Evolutionary conservation across 2,113 vertebrate species (phyloP).

Genomic region (Phyllostomus discolor): DNA sequence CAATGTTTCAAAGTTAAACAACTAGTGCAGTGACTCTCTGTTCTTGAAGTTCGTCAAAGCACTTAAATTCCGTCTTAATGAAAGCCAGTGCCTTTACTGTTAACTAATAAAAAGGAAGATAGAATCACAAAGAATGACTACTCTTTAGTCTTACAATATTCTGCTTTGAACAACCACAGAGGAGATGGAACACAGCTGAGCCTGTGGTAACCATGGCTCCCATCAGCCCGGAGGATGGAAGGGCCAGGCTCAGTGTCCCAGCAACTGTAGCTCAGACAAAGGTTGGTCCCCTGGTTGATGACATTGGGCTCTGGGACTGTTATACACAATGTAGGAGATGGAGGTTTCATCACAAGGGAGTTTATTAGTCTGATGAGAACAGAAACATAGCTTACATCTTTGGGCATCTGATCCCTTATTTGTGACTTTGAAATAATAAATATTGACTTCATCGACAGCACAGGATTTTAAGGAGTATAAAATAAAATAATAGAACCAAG

Average conservation of each 20-base stretch:
- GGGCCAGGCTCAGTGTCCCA: not conserved
- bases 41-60: not conserved
- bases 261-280: rapidly evolving
- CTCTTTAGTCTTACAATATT: not conserved
- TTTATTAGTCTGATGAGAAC: not conserved
- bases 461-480: not conserved
- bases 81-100: not conserved
- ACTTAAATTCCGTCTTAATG: not conserved
- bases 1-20: not conserved
- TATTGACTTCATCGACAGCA: not conserved
- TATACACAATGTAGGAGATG: not conserved
- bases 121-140: not conserved
- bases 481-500: not conserved
- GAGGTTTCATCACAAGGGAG: not conserved
- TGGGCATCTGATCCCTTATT: not conserved
- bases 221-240: not conserved
- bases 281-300: not conserved
- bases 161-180: not conserved
- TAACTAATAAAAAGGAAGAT: not conserved
- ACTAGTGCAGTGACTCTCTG: rapidly evolving
- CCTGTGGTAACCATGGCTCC: not conserved
- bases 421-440: not conserved
- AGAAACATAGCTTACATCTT: not conserved
- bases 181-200: not conserved
- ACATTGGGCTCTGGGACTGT: not conserved